A percentile compares a stretch with the other conserved stretches of the same genome.
Evolutionary conservation across 2,113 vertebrate genomes (phyloP).

Genomic region (Microtus montanus): DNA sequence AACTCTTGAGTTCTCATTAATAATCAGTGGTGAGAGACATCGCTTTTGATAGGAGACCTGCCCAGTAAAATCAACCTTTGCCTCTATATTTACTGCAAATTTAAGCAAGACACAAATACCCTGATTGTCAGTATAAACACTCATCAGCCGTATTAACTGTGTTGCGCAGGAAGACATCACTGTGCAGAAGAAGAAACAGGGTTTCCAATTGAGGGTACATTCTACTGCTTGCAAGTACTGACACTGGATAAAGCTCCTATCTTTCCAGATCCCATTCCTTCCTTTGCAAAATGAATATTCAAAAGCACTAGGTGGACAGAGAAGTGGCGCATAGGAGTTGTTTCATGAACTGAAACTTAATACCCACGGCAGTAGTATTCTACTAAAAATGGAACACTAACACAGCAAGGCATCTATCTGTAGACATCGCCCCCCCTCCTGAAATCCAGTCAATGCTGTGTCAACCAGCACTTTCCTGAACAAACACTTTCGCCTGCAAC

Average conservation of each 20-base stretch:
- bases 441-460: background rate
- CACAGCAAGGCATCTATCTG: background rate
- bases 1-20: background rate
- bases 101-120: background rate
- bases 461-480: conserved; percentile 71
- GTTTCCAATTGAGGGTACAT: background rate
- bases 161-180: background rate
- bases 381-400: background rate
- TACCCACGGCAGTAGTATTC: background rate
- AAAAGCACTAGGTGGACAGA: background rate
- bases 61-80: background rate
- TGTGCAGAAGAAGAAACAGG: rapidly evolving
- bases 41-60: background rate
- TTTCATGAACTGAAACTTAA: background rate
- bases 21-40: background rate
- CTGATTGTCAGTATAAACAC: background rate
- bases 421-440: background rate
- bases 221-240: background rate
- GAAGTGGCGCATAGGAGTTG: background rate
- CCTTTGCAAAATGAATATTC: background rate
- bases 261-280: background rate
- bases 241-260: background rate
- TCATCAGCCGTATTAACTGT: too few species aligned
- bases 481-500: conserved; percentile 70
- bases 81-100: background rate